Base-by-base conservation (phyloP, 2,888 invertebrate genomes). In the Yponomeuta cagnagella region DNA sequence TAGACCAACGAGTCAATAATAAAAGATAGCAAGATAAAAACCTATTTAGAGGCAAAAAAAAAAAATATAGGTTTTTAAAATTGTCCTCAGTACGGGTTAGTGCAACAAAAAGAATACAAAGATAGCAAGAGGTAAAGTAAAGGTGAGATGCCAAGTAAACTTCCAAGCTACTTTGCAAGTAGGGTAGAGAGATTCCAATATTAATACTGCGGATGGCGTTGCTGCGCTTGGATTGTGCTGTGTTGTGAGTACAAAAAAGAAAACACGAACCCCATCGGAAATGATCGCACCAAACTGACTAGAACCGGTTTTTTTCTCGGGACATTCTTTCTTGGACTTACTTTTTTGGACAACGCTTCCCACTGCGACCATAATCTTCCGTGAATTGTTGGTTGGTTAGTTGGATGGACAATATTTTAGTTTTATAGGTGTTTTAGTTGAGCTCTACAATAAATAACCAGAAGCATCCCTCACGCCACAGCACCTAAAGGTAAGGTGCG, bases 211-310 rank as follows among this genome's bases (percentile, higher is more conserved):
- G 2, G 10, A 12, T 52, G 12, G 10, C 52, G 10, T 52, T 52
- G 8, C 15, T 4, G 65, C 82, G 83, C 83, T 89, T 68, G 4
- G 48, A 43, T 43, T 68, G 8, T 48, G n/a, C 52, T 58, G 52
- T 58, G n/a, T 69, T 58, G 52, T 58, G 52, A 23, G 12, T 58
- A 48, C 68, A 69, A 69, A 69, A 23, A 69, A 69, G 86, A 90
- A 90, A 89, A 90, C 89, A 87, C 82, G 82, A 85, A 87, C 87
- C 89, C 85, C 90, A 90, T 87, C 90, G 91, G 91, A 92, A 91
- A 90, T 90, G 90, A 70, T 72, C 72, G 70, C 63, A 70, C 68
- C 70, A 65, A 72, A 87, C 63, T 37, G 65, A 87, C 87, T 87
- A 79, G 82, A 87, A 91, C 91, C 90, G 88, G 91, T 91, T 90